Base-by-base conservation (phyloP, 2,113 vertebrate species). In the Natator depressus region DNA sequence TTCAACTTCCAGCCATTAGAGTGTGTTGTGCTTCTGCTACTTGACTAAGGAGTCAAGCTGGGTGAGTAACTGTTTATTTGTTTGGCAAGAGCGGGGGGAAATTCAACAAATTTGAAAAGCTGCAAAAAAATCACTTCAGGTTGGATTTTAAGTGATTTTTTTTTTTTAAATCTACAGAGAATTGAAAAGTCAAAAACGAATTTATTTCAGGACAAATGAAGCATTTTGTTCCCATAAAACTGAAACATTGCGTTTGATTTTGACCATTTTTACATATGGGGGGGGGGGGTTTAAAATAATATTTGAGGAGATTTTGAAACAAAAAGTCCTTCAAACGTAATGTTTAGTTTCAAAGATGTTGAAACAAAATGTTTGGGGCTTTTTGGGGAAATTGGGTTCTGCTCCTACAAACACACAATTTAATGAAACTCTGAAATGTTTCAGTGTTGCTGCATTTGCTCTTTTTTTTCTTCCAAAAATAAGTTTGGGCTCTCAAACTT, bases 41-140 rank as follows among this genome's bases (percentile, higher is more conserved):
- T 76, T 12, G 11, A 46, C 22, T 27, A 46, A 24, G 24, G 75
- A 46, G 22, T 27, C 20, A 17, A 19, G 31, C 31, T 65, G 62
- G 35, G 14, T n/a, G 35, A 69, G 20, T n/a, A n/a, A 69, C 31
- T 69, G 7, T 4, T 69, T 57, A 10, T 35, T 69, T 59, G 20
- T 11, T 27, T 59, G 10, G 29, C 13, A 3, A 12, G 4, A 25
- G 14, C 2, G 6, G 6, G 3, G 31, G 29, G 14, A 13, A 20
- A 54, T 54, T 35, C 31, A 65, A 65, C 7, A 17, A 35, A n/a
- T 65, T 65, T 65, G 16, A 65, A 65, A 65, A n/a, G 6, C 62
- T 35, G 31, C 14, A 65, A 16, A 62, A 65, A 65, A 65, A 65
- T 65, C 11, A 35, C 35, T n/a, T 69, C 31, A 35, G 35, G 17